These are phyloP conservation scores for Streblospio benedicti DNA, from an alignment of 1,140 invertebrate species.

Conservation along the genomic window DNA sequence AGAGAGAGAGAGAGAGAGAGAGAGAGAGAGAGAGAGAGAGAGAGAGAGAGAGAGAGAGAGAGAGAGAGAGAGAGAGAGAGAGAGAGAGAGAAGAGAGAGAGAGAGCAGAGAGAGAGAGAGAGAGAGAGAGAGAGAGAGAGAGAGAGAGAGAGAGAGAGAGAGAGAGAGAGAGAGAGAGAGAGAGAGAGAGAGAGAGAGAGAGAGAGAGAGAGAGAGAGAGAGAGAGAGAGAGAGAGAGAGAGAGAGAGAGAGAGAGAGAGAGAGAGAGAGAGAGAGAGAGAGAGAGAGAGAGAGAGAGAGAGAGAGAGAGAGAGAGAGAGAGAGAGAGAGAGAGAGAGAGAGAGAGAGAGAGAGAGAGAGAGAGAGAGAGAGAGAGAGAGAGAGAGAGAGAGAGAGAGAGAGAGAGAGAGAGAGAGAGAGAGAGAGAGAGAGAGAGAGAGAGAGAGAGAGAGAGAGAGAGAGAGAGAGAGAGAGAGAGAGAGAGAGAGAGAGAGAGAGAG, in stretches of 20 bases:
- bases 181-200: slow-evolving; percentile 2
- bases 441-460: slow-evolving; percentile 7
- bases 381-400: slow-evolving; percentile 6
- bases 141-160: slow-evolving; percentile 5
- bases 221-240: slow-evolving; percentile 6
- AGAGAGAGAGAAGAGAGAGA: neutral
- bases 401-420: slow-evolving; percentile 2
- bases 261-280: slow-evolving; percentile 6
- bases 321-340: slow-evolving; percentile 6
- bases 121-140: slow-evolving; percentile 1
- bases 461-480: neutral
- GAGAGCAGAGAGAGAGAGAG: neutral
- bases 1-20: slow-evolving; percentile 1
- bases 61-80: neutral
- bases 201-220: neutral
- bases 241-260: slow-evolving; percentile 6
- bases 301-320: slow-evolving; percentile 6
- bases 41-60: neutral
- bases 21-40: slow-evolving; percentile 2
- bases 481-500: slow-evolving; percentile 4
- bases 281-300: slow-evolving; percentile 6
- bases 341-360: slow-evolving; percentile 6
- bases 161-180: slow-evolving; percentile 1
- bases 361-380: slow-evolving; percentile 6
- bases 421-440: neutral